Conservation (phyloP, 2,113 vertebrate species). For the Struthidea cinerea region DNA sequence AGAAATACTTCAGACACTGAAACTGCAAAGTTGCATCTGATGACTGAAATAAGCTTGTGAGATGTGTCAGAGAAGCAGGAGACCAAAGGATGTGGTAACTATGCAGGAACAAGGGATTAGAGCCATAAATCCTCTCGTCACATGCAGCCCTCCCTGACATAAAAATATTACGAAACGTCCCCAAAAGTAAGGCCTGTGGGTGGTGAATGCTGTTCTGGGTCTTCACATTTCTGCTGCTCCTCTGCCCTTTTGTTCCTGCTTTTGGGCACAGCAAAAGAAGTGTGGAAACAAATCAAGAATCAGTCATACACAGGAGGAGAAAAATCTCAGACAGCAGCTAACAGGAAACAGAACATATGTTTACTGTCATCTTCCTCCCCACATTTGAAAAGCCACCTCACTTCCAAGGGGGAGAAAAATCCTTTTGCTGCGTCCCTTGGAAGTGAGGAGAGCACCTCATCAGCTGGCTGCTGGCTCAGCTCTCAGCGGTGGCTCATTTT, state of each 20-base stretch:
- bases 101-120: neutral
- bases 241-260: conserved; percentile 45
- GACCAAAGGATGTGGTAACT: neutral
- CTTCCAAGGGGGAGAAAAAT: conserved; percentile 1
- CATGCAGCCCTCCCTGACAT: neutral
- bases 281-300: conserved; percentile 26
- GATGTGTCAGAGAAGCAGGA: neutral
- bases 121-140: neutral
- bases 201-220: neutral
- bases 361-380: conserved; percentile 18
- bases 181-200: neutral
- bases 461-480: conserved; percentile 4
- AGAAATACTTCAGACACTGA: neutral
- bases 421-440: neutral
- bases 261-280: conserved; percentile 24
- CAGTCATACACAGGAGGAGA: neutral
- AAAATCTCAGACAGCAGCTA: conserved; percentile 3
- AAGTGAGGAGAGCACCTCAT: neutral
- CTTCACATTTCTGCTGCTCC: neutral
- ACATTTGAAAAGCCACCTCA: neutral
- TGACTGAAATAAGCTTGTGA: neutral
- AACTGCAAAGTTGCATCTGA: neutral
- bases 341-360: conserved; percentile 14
- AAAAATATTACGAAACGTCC: neutral
- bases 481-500: neutral